phyloP scores from a whole-genome alignment of 2,888 invertebrate species.

The Myopa testacea region DNA sequence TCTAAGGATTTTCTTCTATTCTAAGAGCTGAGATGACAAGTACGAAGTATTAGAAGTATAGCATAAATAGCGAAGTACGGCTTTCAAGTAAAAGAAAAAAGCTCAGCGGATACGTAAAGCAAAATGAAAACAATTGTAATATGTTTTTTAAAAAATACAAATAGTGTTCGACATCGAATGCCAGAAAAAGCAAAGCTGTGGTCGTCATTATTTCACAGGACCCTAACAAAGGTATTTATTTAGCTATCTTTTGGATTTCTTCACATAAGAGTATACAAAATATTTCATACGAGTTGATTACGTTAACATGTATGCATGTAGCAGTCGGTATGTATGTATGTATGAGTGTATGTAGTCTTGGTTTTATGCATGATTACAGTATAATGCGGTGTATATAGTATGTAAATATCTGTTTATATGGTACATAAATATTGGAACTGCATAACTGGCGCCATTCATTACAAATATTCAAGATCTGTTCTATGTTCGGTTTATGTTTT shows the following conservation, averaged over 20 bases:
- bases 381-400: not conserved
- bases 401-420: slow-evolving; percentile 38
- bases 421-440: slow-evolving; percentile 37
- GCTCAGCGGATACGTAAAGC: not conserved
- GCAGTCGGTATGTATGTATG: slow-evolving; percentile 33
- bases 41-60: not conserved
- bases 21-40: not conserved
- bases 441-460: slow-evolving; percentile 43
- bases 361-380: not conserved
- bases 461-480: slow-evolving; percentile 42
- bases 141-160: too few relatives aligned
- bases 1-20: not conserved
- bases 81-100: not conserved
- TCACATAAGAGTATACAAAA: slow-evolving; percentile 29
- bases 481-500: slow-evolving; percentile 29
- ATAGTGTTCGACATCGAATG: too few relatives aligned
- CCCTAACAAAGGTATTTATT: too few relatives aligned
- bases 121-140: not conserved
- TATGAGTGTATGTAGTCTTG: slow-evolving; percentile 37
- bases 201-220: too few relatives aligned
- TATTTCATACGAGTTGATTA: slow-evolving; percentile 1
- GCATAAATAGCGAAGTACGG: not conserved
- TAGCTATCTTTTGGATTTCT: slow-evolving; percentile 3
- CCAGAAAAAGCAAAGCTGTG: too few relatives aligned
- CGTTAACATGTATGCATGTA: not conserved